Conservation (phyloP, 2,113 vertebrate genomes). For the pig (Sus scrofa) region T2T-Sscrofa CM000817.6:128275001-128275500, state of each 20-base stretch:
- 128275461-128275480: background rate
- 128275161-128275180: conserved; percentile 74
- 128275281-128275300: background rate
- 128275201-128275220: conserved; percentile 73
- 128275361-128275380: background rate
- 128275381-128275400: background rate
- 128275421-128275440: background rate
- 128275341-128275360: background rate
- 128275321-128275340: background rate
- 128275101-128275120: conserved; percentile 58
- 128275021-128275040: conserved; percentile 1
- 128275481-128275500: background rate
- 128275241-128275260: conserved; percentile 61
- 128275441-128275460: background rate
- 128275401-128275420: background rate
- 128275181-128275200: conserved; percentile 71
- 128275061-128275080: conserved; percentile 11
- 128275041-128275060: background rate
- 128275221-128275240: conserved; percentile 58
- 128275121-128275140: conserved; percentile 66
- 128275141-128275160: conserved; percentile 57
- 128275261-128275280: conserved; percentile 23
- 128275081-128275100: conserved; percentile 42
- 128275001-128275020: conserved; percentile 49
- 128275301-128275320: background rate